Percentiles rank a stretch among this genome's conserved stretches.
Evolutionary conservation across 1,140 invertebrate genomes (phyloP).

Genomic region (Dendrolimus punctatus): DNA sequence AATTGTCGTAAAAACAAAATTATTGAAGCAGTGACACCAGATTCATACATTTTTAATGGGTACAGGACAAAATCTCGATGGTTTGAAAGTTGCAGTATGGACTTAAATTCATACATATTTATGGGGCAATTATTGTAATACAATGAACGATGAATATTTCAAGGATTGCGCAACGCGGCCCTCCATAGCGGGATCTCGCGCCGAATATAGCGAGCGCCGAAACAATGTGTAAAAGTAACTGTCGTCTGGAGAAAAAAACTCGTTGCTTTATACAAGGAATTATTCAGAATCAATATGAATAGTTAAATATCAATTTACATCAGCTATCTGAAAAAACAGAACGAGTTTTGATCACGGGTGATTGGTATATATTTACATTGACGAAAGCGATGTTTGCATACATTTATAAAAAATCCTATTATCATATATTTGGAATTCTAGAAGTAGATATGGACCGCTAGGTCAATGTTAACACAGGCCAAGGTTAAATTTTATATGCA

Average conservation of each 20-base stretch:
- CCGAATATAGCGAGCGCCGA: slow-evolving; percentile 10
- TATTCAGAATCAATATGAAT: too few species aligned
- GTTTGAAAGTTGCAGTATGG: slow-evolving; percentile 37
- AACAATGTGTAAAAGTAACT: slow-evolving; percentile 1
- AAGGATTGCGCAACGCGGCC: slow-evolving; percentile 33
- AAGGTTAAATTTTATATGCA: slow-evolving; percentile 19
- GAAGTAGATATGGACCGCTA: neutral
- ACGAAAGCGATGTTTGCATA: too few species aligned
- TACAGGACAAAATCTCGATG: slow-evolving; percentile 45
- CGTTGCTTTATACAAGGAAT: too few species aligned
- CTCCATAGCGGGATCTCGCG: slow-evolving; percentile 17
- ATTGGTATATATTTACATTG: too few species aligned
- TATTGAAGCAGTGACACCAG: slow-evolving; percentile 23
- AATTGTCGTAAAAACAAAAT: too few species aligned
- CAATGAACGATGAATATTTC: slow-evolving; percentile 46
- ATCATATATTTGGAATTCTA: too few species aligned
- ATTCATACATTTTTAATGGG: slow-evolving; percentile 54
- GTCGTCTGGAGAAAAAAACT: too few species aligned
- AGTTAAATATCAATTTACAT: too few species aligned
- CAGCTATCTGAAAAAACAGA: too few species aligned
- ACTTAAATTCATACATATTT: slow-evolving; percentile 52
- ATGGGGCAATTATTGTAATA: slow-evolving; percentile 52
- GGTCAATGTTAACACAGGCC: slow-evolving; percentile 8
- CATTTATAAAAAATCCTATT: too few species aligned
- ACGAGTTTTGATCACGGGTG: too few species aligned